phyloP scores from a whole-genome alignment of 2,888 invertebrate genomes.

The Sesia bembeciformis region DNA sequence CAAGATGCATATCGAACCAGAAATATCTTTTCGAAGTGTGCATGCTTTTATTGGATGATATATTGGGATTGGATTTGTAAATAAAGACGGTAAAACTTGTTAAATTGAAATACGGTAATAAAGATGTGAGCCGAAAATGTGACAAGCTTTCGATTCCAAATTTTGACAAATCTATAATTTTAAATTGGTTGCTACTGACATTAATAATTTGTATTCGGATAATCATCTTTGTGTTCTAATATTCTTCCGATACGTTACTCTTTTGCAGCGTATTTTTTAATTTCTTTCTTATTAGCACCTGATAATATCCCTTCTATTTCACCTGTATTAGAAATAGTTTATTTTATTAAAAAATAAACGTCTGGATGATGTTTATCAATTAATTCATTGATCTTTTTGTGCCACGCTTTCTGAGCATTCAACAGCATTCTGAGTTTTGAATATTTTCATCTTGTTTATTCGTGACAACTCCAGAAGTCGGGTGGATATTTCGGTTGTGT shows the following conservation, averaged over 20 bases:
- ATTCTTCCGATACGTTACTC: background rate
- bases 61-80: too few species aligned
- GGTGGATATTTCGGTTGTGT: slow-evolving; percentile 4
- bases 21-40: too few species aligned
- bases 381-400: slow-evolving; percentile 2
- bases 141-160: too few species aligned
- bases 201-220: background rate
- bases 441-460: slow-evolving; percentile 4
- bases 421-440: slow-evolving; percentile 3
- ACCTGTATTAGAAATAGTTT: background rate
- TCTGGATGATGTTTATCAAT: slow-evolving; percentile 3
- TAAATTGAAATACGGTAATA: too few species aligned
- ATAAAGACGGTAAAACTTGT: too few species aligned
- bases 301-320: background rate
- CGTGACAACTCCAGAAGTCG: slow-evolving; percentile 3
- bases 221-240: background rate
- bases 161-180: background rate
- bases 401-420: slow-evolving; percentile 6
- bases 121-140: too few species aligned
- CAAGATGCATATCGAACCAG: background rate
- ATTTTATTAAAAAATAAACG: slow-evolving; percentile 1
- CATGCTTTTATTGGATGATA: too few species aligned
- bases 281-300: background rate
- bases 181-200: background rate
- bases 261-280: background rate